phyloP scores from a whole-genome alignment of 2,888 invertebrate genomes.

The Allygus modestus region DNA sequence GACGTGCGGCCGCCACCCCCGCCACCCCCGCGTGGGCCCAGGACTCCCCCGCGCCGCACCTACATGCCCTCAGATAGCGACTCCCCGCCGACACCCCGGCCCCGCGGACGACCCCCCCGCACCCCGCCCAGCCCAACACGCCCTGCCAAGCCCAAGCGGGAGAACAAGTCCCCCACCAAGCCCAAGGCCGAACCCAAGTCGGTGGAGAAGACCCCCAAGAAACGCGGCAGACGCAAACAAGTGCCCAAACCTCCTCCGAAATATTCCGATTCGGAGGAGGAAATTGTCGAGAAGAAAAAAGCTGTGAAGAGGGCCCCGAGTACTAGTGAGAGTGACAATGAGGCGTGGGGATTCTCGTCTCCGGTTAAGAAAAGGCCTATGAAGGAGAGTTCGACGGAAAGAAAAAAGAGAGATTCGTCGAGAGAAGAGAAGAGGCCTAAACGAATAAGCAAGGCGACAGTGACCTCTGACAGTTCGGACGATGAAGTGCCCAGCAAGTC shows the following conservation, averaged over 20 bases:
- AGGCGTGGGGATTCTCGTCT: conserved; percentile 64
- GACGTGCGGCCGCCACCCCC: conserved; percentile 70
- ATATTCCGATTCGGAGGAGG: conserved; percentile 66
- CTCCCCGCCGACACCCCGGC: conserved; percentile 41
- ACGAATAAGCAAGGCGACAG: conserved; percentile 18
- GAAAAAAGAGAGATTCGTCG: conserved; percentile 61
- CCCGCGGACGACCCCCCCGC: conserved; percentile 51
- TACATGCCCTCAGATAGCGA: conserved; percentile 66
- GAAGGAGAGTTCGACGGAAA: conserved; percentile 66
- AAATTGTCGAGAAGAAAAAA: conserved; percentile 63
- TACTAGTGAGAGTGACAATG: conserved; percentile 66
- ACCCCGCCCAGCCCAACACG: conserved; percentile 60
- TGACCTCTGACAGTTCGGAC: conserved; percentile 72
- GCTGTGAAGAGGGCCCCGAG: conserved; percentile 63
- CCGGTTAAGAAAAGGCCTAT: conserved; percentile 61
- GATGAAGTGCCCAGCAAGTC: conserved; percentile 71
- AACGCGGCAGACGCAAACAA: conserved; percentile 65
- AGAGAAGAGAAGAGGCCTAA: conserved; percentile 68
- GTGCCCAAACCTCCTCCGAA: conserved; percentile 65
- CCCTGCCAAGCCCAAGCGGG: conserved; percentile 50
- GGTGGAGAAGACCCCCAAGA: conserved; percentile 60
- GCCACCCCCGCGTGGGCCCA: conserved; percentile 69
- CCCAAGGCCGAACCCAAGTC: conserved; percentile 30
- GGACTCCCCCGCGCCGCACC: conserved; percentile 66
- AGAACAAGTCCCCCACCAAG: conserved; percentile 50